Base-by-base conservation (phyloP, 2,888 invertebrate genomes). In the Oscheius onirici region DNA sequence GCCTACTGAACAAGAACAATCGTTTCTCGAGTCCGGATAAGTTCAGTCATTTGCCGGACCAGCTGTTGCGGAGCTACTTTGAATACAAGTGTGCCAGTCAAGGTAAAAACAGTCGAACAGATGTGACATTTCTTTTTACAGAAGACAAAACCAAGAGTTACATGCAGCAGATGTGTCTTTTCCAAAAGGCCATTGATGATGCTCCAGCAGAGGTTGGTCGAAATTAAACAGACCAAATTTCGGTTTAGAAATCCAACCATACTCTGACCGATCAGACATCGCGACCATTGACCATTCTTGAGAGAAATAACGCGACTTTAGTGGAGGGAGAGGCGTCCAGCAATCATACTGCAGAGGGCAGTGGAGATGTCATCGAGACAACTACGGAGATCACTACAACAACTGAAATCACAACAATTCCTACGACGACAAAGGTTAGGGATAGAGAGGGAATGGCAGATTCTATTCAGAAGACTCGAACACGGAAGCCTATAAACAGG, bases 1-100 rank as follows among this genome's bases (percentile, higher is more conserved):
- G 87, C 71, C 75, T 87, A 15, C 76, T 87, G n/a, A 87, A 82
- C 77, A 82, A 83, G 71, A 83, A 85, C 57, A 87, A 87, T 63
- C 73, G 86, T 55, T 80, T 83, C 72, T 83, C 86, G 10, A 82
- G 84, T 61, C 84, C 87, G 1, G 83, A 86, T 43, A 76, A 80
- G 17, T 87, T 87, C 79, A 84, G 80, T 69, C 83, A 78, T 65
- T 78, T 84, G 15, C 79, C 82, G 8, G 73, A 76, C 61, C 69
- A 74, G 28, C 80, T 74, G 55, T 72, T 52, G 40, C 74, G 71
- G 60, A 83, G 83, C 63, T 87, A 87, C 63, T 86, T 85, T 68
- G 87, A 87, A 65, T 83, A 79, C 69, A 78, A 76, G 15, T 87
- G 87, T 63, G 81, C 80, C 15, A 78, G 78, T 15, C 34, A 63